These are phyloP conservation scores for Trachelus troglodyta DNA, from an alignment of 2,888 invertebrate genomes.

Conservation along the genomic window DNA sequence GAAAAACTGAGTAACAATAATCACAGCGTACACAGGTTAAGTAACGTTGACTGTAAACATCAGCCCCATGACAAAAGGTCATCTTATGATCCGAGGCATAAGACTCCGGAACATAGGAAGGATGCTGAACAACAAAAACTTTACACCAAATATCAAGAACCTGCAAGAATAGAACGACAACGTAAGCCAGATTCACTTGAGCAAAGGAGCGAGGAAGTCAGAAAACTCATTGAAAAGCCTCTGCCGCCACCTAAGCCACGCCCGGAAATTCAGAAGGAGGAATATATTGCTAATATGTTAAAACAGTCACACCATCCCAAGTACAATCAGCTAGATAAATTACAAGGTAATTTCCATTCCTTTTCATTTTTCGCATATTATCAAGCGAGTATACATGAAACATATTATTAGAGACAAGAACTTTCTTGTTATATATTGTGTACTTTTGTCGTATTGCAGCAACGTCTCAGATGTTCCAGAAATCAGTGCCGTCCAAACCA, in stretches of 20 bases:
- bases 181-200: conserved; percentile 52
- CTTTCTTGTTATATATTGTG: neutral
- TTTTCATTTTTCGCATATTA: too few species aligned
- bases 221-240: conserved; percentile 60
- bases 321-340: conserved; percentile 41
- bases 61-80: conserved; percentile 45
- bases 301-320: conserved; percentile 52
- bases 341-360: conserved; percentile 18
- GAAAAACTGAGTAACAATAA: conserved; percentile 54
- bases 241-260: conserved; percentile 50
- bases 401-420: too few species aligned
- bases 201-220: conserved; percentile 55
- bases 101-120: conserved; percentile 41
- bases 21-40: conserved; percentile 39
- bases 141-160: conserved; percentile 48
- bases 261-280: conserved; percentile 47
- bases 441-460: neutral
- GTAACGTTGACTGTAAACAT: conserved; percentile 38
- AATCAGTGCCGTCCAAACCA: conserved; percentile 14
- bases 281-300: conserved; percentile 50
- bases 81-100: conserved; percentile 53
- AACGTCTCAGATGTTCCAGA: conserved; percentile 24
- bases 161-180: conserved; percentile 39
- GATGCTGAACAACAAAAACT: conserved; percentile 46
- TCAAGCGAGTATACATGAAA: too few species aligned